Conservation (phyloP, 2,888 invertebrate genomes). For the Calameuta filiformis region DNA sequence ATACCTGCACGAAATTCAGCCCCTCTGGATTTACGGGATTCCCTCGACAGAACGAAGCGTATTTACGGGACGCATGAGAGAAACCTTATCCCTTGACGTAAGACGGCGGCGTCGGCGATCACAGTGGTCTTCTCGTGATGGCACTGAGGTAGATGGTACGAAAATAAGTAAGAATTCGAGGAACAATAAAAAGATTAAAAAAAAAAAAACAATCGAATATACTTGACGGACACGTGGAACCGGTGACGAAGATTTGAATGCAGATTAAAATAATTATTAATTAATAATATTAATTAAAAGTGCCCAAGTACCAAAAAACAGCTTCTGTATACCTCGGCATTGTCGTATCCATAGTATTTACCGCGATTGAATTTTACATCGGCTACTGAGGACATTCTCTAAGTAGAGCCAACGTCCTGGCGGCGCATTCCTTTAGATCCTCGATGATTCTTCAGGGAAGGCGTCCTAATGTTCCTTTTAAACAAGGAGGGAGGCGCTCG, state of each 20-base stretch:
- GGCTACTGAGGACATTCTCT: background rate
- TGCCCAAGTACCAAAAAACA: background rate
- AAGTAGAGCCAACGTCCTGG: background rate
- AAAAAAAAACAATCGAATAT: background rate
- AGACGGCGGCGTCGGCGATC: background rate
- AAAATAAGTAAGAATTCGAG: background rate
- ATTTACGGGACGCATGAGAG: background rate
- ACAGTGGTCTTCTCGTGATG: background rate
- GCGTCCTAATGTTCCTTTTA: slow-evolving; percentile 4
- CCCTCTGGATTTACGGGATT: background rate
- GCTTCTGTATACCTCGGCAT: background rate
- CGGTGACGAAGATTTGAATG: background rate
- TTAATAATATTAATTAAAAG: background rate
- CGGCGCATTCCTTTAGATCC: slow-evolving; percentile 4
- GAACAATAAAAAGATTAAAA: background rate
- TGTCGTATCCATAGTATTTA: background rate
- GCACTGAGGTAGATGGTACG: background rate
- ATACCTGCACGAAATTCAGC: background rate
- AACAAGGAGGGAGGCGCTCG: background rate
- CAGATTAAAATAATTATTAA: background rate
- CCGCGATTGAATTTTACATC: background rate
- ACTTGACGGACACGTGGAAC: background rate
- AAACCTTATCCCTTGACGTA: background rate
- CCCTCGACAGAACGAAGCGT: background rate
- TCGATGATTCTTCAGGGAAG: background rate